These are phyloP conservation scores for Pterostichus madidus DNA, from an alignment of 2,888 invertebrate species.

Conservation along the genomic window DNA sequence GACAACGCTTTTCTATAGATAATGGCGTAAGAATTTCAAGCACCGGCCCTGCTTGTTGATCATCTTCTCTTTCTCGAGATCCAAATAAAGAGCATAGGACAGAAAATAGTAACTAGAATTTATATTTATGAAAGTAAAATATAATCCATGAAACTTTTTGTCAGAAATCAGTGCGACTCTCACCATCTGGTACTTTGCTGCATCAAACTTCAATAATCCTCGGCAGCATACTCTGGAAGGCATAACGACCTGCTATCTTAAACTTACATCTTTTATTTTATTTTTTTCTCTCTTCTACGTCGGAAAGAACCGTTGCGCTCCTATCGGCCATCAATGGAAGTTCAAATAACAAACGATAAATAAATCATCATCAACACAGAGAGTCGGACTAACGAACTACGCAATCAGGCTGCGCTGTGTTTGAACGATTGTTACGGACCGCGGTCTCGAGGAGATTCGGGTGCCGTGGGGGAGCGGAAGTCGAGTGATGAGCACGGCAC, in stretches of 20 bases:
- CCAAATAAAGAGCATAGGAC: too few relatives aligned
- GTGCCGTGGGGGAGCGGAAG: constrained; percentile 33
- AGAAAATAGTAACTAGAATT: too few relatives aligned
- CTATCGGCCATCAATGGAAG: constrained; percentile 67
- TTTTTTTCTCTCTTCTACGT: constrained; percentile 40
- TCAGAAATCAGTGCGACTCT: neutral
- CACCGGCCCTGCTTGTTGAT: too few relatives aligned
- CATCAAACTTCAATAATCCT: constrained; percentile 39
- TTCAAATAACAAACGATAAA: constrained; percentile 67
- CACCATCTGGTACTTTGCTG: constrained; percentile 36
- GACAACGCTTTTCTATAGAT: too few relatives aligned
- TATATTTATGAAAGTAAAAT: neutral
- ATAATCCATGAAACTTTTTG: neutral
- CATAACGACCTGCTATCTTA: constrained; percentile 66
- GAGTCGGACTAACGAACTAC: constrained; percentile 65
- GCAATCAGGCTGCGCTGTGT: constrained; percentile 60
- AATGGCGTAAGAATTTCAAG: too few relatives aligned
- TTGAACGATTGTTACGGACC: constrained; percentile 60
- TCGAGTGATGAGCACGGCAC: neutral
- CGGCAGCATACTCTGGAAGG: constrained; percentile 47
- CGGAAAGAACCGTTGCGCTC: constrained; percentile 66
- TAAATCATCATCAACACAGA: constrained; percentile 67
- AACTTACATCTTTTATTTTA: constrained; percentile 64
- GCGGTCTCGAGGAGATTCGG: constrained; percentile 12
- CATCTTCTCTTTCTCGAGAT: too few relatives aligned